phyloP scores from a whole-genome alignment of 2,797 vertebrate species.

The Anguilla obscura region DNA sequence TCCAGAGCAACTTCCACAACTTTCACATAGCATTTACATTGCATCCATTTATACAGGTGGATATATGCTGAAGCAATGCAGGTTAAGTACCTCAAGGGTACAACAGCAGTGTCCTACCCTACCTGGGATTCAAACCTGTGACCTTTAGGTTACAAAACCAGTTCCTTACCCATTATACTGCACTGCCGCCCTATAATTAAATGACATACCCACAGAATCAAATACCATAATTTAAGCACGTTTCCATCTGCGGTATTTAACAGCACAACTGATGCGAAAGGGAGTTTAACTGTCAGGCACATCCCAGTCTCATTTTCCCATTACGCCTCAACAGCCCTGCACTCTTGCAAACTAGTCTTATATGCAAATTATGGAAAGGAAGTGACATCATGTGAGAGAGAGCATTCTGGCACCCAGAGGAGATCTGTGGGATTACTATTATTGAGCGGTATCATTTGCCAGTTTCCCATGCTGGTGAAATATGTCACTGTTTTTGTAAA shows the following conservation, averaged over 20 bases:
- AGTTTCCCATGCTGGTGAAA: not conserved
- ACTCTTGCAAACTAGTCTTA: not conserved
- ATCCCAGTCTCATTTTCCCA: not conserved
- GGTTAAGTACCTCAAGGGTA: too few species aligned
- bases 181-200: not conserved
- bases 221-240: not conserved
- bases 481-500: not conserved
- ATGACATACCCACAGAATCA: not conserved
- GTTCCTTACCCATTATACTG: too few species aligned
- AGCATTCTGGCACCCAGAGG: not conserved
- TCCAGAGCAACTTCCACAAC: too few species aligned
- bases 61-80: too few species aligned
- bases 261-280: not conserved
- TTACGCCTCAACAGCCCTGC: not conserved
- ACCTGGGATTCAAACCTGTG: too few species aligned
- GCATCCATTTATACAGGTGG: too few species aligned
- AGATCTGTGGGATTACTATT: not conserved
- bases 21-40: too few species aligned
- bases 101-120: too few species aligned
- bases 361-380: constrained; percentile 22
- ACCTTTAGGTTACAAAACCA: too few species aligned
- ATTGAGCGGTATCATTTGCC: not conserved
- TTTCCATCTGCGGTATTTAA: not conserved
- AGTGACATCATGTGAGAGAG: constrained; percentile 15
- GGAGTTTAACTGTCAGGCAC: not conserved